These are phyloP conservation scores for Cryptotis parvus DNA, from an alignment of 2,113 vertebrate species.

Conservation along the genomic window DNA sequence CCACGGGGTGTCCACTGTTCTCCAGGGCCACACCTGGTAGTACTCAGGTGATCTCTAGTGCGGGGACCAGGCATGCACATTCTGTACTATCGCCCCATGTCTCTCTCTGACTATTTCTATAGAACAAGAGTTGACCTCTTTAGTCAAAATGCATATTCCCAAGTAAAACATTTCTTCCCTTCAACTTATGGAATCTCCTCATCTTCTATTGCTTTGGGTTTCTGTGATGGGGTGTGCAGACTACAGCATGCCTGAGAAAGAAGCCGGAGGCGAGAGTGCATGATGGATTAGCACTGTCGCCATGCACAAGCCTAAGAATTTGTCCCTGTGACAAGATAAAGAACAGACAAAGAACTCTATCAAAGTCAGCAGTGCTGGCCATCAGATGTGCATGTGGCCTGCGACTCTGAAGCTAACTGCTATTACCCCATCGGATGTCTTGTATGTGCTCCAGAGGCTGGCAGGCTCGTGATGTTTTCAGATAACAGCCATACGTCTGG, in stretches of 20 bases:
- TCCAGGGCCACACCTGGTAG: too few species aligned
- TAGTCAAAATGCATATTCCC: too few species aligned
- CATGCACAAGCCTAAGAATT: conserved; percentile 47
- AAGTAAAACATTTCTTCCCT: background rate
- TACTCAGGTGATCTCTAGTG: too few species aligned
- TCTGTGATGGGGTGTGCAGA: conserved; percentile 31
- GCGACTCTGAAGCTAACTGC: too few species aligned
- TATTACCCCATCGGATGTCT: too few species aligned
- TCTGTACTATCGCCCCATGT: too few species aligned
- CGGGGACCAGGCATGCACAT: too few species aligned
- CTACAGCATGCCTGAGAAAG: background rate
- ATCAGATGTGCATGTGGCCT: too few species aligned
- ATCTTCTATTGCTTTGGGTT: background rate
- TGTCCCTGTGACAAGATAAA: conserved; percentile 62
- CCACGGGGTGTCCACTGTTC: too few species aligned
- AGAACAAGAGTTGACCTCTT: too few species aligned
- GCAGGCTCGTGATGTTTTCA: background rate
- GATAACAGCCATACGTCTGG: conserved; percentile 30
- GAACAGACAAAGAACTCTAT: background rate
- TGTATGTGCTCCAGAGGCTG: background rate
- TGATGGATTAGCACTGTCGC: conserved; percentile 57
- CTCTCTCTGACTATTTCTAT: too few species aligned
- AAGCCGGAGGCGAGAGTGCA: conserved; percentile 42
- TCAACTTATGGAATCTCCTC: background rate
- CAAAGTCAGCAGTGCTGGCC: conserved; percentile 34